Evolutionary conservation across 2,888 invertebrate species (phyloP), one percentile per base, ranked within the genome.

Genomic region (Stramonita haemastoma): DNA sequence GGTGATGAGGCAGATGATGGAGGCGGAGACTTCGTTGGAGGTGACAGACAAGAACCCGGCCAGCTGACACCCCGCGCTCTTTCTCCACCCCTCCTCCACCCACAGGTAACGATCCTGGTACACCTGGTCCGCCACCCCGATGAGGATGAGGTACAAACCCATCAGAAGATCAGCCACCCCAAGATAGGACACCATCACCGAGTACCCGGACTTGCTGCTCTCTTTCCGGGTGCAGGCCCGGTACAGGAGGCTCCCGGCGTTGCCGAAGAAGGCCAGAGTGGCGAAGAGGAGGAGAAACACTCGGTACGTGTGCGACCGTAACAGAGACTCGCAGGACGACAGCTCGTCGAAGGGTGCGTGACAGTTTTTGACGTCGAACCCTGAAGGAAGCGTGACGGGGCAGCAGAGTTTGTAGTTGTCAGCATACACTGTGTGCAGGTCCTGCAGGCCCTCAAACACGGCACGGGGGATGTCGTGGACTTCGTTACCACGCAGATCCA

Each of bases 311-410:
- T 90, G 87, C 46, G 92, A 90, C 36, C 90, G 89, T 89, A 93
- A 91, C 56, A 93, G 90, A 85, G 93, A 92, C 57, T 89, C 90
- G 87, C 93, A 93, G 17, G 93, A 93, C 22, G 92, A 91, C 79
- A 93, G 87, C 34, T 87, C 88, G 87, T 92, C 91, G 26, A 91
- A 91, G 66, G 91, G 87, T 84, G 92, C 79, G 57, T 84, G 66
- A 86, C 91, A 91, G 5, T 87, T 22, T n/a, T 22, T 46, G 22
- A 79, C 66, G n/a, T 87, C 57, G 70, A 86, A 66, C 0, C 32
- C 17, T 73, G 34, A 26, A 8, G 73, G 87, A 2, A 73, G 73
- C 17, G 22, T 26, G 26, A n/a, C 46, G 26, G 87, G 46, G 19
- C 87, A 87, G n/a, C 87, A 87, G 11, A 87, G 34, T 26, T 87